Evolutionary conservation across 2,888 invertebrate genomes (phyloP).

Genomic region (Hybos culiciformis): DNA sequence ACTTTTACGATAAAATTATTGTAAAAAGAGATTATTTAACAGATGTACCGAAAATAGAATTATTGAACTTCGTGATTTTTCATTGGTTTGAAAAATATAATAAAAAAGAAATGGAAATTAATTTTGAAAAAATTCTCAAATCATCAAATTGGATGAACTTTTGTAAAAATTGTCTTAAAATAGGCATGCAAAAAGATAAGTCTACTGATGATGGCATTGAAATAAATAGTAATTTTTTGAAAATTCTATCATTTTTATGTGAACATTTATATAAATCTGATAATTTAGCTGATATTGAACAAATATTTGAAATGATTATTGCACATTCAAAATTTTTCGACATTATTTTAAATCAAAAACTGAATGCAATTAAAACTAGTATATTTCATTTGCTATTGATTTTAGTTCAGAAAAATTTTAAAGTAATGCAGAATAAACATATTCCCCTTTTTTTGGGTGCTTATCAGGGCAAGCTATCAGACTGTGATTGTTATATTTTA

Average conservation of each 20-base stretch:
- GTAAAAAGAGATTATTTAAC: conserved; percentile 38
- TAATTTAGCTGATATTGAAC: conserved; percentile 36
- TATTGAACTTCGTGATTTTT: conserved; percentile 31
- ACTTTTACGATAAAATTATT: conserved; percentile 36
- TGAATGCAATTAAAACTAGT: conserved; percentile 41
- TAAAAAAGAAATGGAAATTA: conserved; percentile 8
- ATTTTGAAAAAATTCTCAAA: conserved; percentile 29
- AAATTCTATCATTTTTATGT: conserved; percentile 42
- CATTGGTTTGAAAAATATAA: conserved; percentile 21
- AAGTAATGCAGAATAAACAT: conserved; percentile 49
- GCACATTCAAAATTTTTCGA: conserved; percentile 66
- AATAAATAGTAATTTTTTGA: conserved; percentile 39
- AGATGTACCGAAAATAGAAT: conserved; percentile 26
- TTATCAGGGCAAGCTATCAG: conserved; percentile 57
- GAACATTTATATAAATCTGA: conserved; percentile 41
- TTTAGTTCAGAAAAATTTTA: conserved; percentile 48
- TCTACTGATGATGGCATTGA: conserved; percentile 22
- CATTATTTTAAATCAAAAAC: conserved; percentile 43
- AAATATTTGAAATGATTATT: conserved; percentile 57
- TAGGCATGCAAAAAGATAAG: conserved; percentile 49
- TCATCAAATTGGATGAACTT: conserved; percentile 43
- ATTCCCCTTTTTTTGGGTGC: conserved; percentile 64
- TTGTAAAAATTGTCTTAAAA: conserved; percentile 51
- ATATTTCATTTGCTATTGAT: conserved; percentile 50
- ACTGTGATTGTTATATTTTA: conserved; percentile 56